Evolutionary conservation across 2,113 vertebrate species (phyloP).

Genomic region (Eudyptes chrysolophus): DNA sequence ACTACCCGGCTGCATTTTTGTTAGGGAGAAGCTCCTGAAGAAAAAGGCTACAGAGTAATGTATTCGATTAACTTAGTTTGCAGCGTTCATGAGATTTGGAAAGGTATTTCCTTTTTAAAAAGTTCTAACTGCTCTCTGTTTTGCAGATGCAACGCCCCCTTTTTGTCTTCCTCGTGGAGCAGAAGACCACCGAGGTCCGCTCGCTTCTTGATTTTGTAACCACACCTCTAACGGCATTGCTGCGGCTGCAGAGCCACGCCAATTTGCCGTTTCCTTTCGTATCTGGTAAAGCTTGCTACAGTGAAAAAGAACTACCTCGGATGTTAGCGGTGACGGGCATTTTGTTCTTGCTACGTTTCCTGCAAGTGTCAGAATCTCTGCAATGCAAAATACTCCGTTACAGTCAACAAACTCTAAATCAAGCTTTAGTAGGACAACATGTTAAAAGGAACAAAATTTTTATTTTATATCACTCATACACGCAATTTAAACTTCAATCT

Average conservation of each 20-base stretch:
- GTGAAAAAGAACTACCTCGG: background rate
- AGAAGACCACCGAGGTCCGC: background rate
- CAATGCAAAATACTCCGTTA: background rate
- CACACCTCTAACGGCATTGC: background rate
- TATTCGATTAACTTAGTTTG: background rate
- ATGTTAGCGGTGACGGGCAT: background rate
- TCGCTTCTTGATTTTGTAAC: background rate
- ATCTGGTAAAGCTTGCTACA: background rate
- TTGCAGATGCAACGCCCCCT: background rate
- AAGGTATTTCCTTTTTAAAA: background rate
- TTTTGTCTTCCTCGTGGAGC: background rate
- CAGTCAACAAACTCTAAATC: background rate
- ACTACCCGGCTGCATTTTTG: accelerated
- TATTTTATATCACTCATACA: background rate
- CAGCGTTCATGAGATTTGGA: background rate
- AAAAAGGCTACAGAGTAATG: background rate
- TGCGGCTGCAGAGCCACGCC: background rate
- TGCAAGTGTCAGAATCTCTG: background rate
- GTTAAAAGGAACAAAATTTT: background rate
- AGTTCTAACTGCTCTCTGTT: background rate
- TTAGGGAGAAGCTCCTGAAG: background rate
- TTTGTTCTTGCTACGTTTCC: background rate
- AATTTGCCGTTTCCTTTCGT: background rate
- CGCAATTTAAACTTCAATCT: background rate
- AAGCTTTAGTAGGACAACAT: background rate